Evolutionary conservation across 2,113 vertebrate genomes (phyloP).

Genomic region (Aplodontia rufa): DNA sequence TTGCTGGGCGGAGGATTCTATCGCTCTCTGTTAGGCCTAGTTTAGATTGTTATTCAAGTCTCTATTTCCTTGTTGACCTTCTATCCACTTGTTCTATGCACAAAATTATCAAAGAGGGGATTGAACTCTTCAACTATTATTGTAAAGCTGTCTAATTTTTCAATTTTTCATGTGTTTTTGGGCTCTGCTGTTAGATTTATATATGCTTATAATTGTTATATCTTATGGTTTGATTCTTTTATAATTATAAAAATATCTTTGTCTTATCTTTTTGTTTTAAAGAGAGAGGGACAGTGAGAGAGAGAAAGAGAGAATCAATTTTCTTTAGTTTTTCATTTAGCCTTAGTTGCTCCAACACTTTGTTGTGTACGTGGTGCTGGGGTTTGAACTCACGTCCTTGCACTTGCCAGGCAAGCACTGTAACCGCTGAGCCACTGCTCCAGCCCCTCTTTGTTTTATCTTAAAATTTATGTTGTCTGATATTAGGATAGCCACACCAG

Average conservation of each 20-base stretch:
- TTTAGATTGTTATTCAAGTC: not conserved
- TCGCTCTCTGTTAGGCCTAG: not conserved
- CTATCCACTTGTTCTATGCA: not conserved
- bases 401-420: too few relatives aligned
- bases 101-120: not conserved
- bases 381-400: too few relatives aligned
- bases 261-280: too few relatives aligned
- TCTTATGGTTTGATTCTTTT: not conserved
- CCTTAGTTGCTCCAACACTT: too few relatives aligned
- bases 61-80: not conserved
- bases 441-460: too few relatives aligned
- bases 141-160: not conserved
- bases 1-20: not conserved
- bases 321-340: too few relatives aligned
- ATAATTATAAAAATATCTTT: not conserved
- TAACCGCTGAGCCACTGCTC: too few relatives aligned
- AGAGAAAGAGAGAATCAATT: too few relatives aligned
- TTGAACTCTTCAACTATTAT: not conserved
- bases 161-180: not conserved
- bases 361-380: too few relatives aligned
- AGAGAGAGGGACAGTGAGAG: too few relatives aligned
- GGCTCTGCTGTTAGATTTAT: not conserved
- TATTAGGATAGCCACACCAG: not conserved
- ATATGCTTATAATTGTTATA: not conserved
- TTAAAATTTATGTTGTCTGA: not conserved